Evolutionary conservation across 2,888 invertebrate genomes (phyloP), one percentile per base, ranked within the genome.

Genomic region (Auanema freiburgensis): DNA sequence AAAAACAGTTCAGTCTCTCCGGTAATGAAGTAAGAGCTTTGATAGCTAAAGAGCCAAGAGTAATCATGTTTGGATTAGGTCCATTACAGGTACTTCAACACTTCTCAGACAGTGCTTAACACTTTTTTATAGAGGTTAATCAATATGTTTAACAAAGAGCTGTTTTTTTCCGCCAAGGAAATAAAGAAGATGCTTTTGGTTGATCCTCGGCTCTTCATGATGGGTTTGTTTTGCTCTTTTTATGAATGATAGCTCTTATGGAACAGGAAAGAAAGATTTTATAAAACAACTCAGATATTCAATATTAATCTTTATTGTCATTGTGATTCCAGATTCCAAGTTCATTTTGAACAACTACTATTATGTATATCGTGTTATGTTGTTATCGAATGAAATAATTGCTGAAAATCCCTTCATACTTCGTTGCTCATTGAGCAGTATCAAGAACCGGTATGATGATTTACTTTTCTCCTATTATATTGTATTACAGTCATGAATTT

Each of bases 351-450:
- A 88, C 74, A 88, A 89, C 59, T 95, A 93, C 84, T 89, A 91
- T 75, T 93, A 90, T 84, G 85, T 91, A 11, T 91, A 93, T 83
- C 90, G 91, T 77, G 86, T 86, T 50, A 92, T 96, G 90, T 88
- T 89, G 62, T 87, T 96, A 65, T 85, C 90, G 4, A 91, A 92
- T 79, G 85, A 88, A 54, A 85, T 86, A 59, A 88, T 97, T 63
- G 78, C 89, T 1, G 81, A 87, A 60, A 88, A 87, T 82, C 91
- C 93, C 0, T 87, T 88, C 67, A 85, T 91, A 54, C 86, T 97
- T 57, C 84, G 88, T 0, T 77, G 71, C 49, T 64, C 69, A 0
- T 24, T 68, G 5, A 70, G 69, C 54, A 57, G 23, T 40, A 66
- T 72, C 33, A 64, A 65, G 40, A 62, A 58, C 11, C 53, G 61